Percentiles rank a stretch among this genome's conserved stretches.
These are phyloP conservation scores for Diadegma fenestrale DNA, from an alignment of 2,888 invertebrate genomes.

Conservation along the genomic window DNA sequence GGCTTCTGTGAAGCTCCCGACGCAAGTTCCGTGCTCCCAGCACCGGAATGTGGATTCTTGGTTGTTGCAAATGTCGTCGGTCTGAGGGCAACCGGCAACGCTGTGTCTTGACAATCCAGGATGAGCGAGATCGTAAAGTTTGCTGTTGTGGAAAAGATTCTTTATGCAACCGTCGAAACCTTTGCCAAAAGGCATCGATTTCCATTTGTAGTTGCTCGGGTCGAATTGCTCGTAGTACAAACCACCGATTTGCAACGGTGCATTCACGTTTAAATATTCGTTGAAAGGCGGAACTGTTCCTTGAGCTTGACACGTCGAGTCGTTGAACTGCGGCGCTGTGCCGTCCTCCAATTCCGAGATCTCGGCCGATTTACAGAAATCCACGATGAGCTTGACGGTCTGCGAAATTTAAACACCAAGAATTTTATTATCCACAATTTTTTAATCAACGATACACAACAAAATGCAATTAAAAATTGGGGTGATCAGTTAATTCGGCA, in stretches of 20 bases:
- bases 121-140: slow-evolving; percentile 97
- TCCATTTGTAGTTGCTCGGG: slow-evolving; percentile 95
- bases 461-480: background rate
- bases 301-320: slow-evolving; percentile 94
- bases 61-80: slow-evolving; percentile 96
- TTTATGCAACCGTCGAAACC: slow-evolving; percentile 98
- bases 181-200: slow-evolving; percentile 94
- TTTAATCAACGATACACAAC: background rate
- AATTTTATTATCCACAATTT: no score
- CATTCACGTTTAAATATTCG: slow-evolving; percentile 97
- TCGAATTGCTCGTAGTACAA: slow-evolving; percentile 95
- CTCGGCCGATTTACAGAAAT: slow-evolving; percentile 95
- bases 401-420: slow-evolving; percentile 73
- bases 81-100: slow-evolving; percentile 95
- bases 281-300: slow-evolving; percentile 97
- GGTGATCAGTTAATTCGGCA: background rate
- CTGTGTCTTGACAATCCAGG: slow-evolving; percentile 95
- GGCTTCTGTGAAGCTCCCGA: slow-evolving; percentile 95
- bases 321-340: slow-evolving; percentile 94
- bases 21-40: slow-evolving; percentile 97
- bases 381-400: slow-evolving; percentile 96
- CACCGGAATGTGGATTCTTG: slow-evolving; percentile 94
- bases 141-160: slow-evolving; percentile 98
- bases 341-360: slow-evolving; percentile 96
- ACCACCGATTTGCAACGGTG: slow-evolving; percentile 97